Conservation (phyloP, 2,113 vertebrate species). For the Rhynchomys soricoides region DNA sequence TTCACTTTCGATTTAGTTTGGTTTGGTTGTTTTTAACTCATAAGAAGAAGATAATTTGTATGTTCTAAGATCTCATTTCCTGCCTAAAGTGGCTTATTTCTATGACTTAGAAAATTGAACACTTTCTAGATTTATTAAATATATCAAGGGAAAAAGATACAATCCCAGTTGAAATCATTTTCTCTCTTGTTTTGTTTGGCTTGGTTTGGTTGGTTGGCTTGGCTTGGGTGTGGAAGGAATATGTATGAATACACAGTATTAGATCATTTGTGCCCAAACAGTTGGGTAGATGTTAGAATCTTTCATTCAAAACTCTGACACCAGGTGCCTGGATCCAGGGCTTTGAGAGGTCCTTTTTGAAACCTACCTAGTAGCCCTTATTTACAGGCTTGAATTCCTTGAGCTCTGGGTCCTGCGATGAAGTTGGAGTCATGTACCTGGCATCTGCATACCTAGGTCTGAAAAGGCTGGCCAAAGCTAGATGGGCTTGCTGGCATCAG, state of each 20-base stretch:
- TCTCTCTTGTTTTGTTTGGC: not conserved
- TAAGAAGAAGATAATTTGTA: not conserved
- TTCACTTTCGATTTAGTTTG: not conserved
- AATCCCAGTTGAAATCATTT: not conserved
- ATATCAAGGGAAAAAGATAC: constrained; percentile 25
- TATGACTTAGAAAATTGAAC: constrained; percentile 25
- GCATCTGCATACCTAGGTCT: not conserved
- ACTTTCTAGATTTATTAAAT: constrained; percentile 34
- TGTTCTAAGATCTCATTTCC: constrained; percentile 14
- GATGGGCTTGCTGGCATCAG: not conserved
- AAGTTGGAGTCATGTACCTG: not conserved
- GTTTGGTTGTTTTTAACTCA: not conserved
- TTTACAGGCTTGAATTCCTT: not conserved
- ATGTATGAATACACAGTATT: not conserved
- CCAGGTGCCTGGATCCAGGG: not conserved
- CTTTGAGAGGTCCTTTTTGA: constrained; percentile 2
- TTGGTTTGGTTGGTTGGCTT: not conserved
- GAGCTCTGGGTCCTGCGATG: not conserved
- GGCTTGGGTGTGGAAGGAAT: not conserved
- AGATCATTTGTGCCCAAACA: not conserved
- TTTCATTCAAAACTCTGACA: constrained; percentile 37
- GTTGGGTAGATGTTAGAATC: not conserved
- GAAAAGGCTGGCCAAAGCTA: not conserved
- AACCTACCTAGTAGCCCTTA: not conserved
- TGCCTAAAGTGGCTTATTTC: constrained; percentile 22